Base-by-base conservation (phyloP, 2,797 vertebrate species). In the Sylvia borin region DNA sequence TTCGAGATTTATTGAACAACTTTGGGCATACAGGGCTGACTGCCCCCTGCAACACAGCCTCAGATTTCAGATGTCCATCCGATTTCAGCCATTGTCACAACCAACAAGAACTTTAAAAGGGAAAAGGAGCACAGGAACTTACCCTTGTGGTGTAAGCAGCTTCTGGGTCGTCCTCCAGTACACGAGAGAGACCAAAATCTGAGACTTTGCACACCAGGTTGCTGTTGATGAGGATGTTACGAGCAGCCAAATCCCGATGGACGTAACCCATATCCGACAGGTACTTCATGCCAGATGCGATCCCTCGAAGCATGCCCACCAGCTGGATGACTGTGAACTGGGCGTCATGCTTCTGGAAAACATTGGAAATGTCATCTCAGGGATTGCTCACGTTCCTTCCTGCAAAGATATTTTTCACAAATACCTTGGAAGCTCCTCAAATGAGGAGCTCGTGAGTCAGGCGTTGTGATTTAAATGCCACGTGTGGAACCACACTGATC, bases 271-370 rank as follows among this genome's bases (percentile, higher is more conserved):
- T 99, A 48, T 99, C 98, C 13, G 98, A 98, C 88, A 99, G 97
- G 86, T 99, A 99, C 34, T 98, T 99, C 98, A 99, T 99, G 89
- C 98, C 98, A 24, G 98, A 98, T 5, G 98, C 98, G 10, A 99
- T 99, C 29, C 98, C 98, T 55, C 98, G 98, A 32, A 99, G 98
- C 98, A 99, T 99, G 45, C 98, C 98, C 74, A 99, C 98, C 53
- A 98, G 97, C 97, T 99, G 98, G 92, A 98, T 99, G 62, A 99
- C 99, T 10, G 99, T 99, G 95, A 99, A 99, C 98, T 99, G 99
- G 89, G 99, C 99, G 81, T 99, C 99, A 0, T 99, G 99, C 97
- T 99, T 99, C 99, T 99, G 95, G 54, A 96, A 97, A 95, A 88
- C 34, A 97, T 94, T 93, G 58, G 36, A 95, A 94, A 96, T 25